A percentile compares a stretch with the other conserved stretches of the same genome.
Conservation (phyloP, 2,888 invertebrate species). For the Masnerella sp. region DNA sequence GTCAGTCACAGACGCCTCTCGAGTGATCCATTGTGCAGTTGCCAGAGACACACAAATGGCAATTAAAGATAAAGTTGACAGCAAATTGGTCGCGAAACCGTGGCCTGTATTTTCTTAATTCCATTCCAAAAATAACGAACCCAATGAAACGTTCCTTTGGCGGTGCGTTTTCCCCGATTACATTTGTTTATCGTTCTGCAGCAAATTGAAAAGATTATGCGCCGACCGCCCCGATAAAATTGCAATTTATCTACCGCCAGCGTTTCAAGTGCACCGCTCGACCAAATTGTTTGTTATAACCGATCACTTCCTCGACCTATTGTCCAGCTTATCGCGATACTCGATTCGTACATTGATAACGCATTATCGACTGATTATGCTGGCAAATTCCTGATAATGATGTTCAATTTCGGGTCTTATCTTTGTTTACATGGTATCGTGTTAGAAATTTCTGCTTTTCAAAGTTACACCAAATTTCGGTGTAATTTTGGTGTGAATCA, state of each 20-base stretch:
- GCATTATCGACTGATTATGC: slow-evolving; percentile 19
- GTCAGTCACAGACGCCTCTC: slow-evolving; percentile 56
- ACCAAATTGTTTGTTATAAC: slow-evolving; percentile 38
- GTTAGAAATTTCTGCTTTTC: no score
- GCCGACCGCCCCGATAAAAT: slow-evolving; percentile 25
- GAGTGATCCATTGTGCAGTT: slow-evolving; percentile 61
- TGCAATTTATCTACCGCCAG: slow-evolving; percentile 26
- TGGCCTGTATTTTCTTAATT: slow-evolving; percentile 60
- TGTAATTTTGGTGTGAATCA: no score
- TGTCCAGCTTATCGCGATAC: slow-evolving; percentile 25
- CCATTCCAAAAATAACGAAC: slow-evolving; percentile 31
- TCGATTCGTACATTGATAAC: slow-evolving; percentile 20
- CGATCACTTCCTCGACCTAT: slow-evolving; percentile 27
- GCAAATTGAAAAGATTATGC: slow-evolving; percentile 37
- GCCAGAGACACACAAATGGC: slow-evolving; percentile 61
- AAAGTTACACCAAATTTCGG: no score
- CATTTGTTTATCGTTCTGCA: slow-evolving; percentile 34
- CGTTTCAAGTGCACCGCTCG: slow-evolving; percentile 27
- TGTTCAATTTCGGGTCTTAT: no score
- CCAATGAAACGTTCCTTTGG: slow-evolving; percentile 3
- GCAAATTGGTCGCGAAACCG: slow-evolving; percentile 43
- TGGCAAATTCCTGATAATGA: no score
- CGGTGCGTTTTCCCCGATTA: not conserved
- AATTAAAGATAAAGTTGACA: slow-evolving; percentile 61
- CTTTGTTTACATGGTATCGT: no score